Evolutionary conservation across 1,140 invertebrate species (phyloP), one percentile per base, ranked within the genome.

Genomic region (Drosophila parvula): DNA sequence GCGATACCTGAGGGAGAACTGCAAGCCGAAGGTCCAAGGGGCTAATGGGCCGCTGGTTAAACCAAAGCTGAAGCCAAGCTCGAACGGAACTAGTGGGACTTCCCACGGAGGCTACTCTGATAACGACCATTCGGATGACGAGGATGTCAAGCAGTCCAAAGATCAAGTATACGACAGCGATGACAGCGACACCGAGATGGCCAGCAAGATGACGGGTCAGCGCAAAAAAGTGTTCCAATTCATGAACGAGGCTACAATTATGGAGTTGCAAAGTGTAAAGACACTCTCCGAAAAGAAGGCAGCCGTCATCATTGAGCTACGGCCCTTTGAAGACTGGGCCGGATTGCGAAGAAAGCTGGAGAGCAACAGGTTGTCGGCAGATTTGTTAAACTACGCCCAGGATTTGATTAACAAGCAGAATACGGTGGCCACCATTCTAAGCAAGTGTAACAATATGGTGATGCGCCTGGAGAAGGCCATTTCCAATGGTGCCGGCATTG

Each of bases 181-280:
- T 45, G 96, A 96, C 86, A 96, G 95, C 11, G 96, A 96, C 90
- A 93, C 94, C 8, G 96, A 96, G 92, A 93, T 96, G 76, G 94
- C 94, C 9, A 94, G 95, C 71, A 94, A 95, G 65, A 92, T 96
- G 70, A 94, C 94, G 0, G 93, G 93, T 36, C 94, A 96, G 78
- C 95, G 96, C 62, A 94, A 94, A 77, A 94, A 94, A 86, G 96
- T 97, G 32, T 95, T 96, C 68, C 94, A 96, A 45, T 97, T 97
- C 85, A 94, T 97, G 78, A 95, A 95, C 91, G 95, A 90, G 44
- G 95, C 95, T 38, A 93, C 93, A 27, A 71, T 94, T 45, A 93
- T 93, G 18, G 96, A 97, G 90, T 83, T 97, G 10, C 93, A 94
- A 30, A 90, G 95, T 12, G 94, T 97, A 65, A 94, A 94, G 58